phyloP scores from a whole-genome alignment of 2,888 invertebrate species.

The Hydraecia micacea region DNA sequence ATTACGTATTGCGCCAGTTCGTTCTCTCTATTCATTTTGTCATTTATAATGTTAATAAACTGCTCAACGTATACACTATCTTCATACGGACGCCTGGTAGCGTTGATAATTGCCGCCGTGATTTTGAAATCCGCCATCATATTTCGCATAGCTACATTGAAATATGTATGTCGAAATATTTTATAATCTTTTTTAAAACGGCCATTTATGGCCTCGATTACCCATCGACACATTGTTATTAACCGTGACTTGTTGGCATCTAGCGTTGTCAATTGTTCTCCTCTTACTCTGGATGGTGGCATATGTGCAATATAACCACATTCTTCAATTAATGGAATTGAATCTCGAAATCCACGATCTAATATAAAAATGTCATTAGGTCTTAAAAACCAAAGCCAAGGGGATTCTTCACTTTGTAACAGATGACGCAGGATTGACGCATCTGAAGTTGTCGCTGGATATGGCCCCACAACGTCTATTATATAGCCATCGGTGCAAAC shows the following conservation, averaged over 20 bases:
- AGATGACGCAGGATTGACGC: conserved; percentile 17
- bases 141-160: conserved; percentile 22
- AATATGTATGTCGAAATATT: conserved; percentile 22
- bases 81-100: conserved; percentile 18
- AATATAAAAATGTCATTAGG: conserved; percentile 29
- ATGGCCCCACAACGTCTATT: conserved; percentile 4
- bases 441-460: too few relatives aligned
- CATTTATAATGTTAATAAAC: conserved; percentile 15
- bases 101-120: conserved; percentile 28
- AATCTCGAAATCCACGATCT: conserved; percentile 30
- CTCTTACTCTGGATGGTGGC: conserved; percentile 16
- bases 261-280: neutral
- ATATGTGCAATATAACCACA: conserved; percentile 12
- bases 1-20: too few relatives aligned
- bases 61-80: neutral
- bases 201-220: conserved; percentile 11
- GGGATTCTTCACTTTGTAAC: conserved; percentile 4
- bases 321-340: conserved; percentile 14
- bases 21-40: neutral
- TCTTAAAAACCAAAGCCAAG: conserved; percentile 20
- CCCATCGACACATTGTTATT: conserved; percentile 11
- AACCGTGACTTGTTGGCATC: conserved; percentile 21
- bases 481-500: neutral
- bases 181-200: conserved; percentile 29
- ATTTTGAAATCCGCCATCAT: conserved; percentile 34